Evolutionary conservation across 2,113 vertebrate species (phyloP).

Genomic region (Oceanodroma tethys): DNA sequence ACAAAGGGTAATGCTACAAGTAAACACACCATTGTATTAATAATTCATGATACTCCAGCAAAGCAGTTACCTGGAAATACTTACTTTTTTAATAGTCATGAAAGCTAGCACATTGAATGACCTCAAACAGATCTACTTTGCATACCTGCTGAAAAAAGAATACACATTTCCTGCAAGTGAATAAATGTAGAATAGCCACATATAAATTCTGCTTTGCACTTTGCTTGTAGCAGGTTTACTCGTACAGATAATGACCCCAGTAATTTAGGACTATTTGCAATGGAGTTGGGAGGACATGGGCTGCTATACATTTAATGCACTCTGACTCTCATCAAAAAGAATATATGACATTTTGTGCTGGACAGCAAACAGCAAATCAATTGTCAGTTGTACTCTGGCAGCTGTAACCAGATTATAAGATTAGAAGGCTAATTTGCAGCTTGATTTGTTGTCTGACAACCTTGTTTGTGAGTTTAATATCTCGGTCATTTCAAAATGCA

Average conservation of each 20-base stretch:
- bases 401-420: conserved; percentile 20
- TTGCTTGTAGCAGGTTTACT: neutral
- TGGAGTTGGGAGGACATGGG: neutral
- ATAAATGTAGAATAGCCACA: neutral
- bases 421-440: conserved; percentile 42
- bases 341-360: neutral
- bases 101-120: neutral
- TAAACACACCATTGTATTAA: neutral
- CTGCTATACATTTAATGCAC: neutral
- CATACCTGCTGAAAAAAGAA: neutral
- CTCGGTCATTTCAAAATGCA: conserved; percentile 29
- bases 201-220: neutral
- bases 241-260: neutral
- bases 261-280: neutral
- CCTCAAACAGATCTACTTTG: neutral
- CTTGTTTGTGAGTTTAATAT: conserved; percentile 46
- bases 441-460: conserved; percentile 50
- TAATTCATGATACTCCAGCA: neutral
- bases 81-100: neutral
- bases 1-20: neutral
- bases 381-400: conserved; percentile 8
- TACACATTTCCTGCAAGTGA: neutral
- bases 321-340: conserved; percentile 12
- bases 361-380: conserved; percentile 12
- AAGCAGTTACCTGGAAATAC: neutral